Evolutionary conservation across 2,797 vertebrate species (phyloP).

Genomic region (Varecia variegata): DNA sequence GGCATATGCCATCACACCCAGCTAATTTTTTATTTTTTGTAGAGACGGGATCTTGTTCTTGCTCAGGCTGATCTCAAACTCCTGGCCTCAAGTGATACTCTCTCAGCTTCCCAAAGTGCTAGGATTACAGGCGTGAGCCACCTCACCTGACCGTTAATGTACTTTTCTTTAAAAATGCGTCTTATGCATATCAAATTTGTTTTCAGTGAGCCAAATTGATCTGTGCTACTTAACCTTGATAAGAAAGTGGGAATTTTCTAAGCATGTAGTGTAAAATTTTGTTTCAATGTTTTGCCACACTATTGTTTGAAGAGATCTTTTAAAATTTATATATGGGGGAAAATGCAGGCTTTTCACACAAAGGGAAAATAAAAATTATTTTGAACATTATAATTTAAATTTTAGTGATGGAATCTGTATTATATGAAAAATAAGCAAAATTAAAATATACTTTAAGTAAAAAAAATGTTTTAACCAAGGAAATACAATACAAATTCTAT

Average conservation of each 20-base stretch:
- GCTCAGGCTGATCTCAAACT: too few relatives aligned
- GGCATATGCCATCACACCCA: too few relatives aligned
- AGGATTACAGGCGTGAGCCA: too few relatives aligned
- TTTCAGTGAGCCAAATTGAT: neutral
- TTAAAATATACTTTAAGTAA: neutral
- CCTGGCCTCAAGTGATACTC: too few relatives aligned
- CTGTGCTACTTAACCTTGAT: neutral
- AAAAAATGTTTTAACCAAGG: neutral
- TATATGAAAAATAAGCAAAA: neutral
- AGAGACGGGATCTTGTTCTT: too few relatives aligned
- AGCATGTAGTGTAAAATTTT: neutral
- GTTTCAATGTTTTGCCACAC: neutral
- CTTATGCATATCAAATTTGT: neutral
- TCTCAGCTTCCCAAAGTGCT: too few relatives aligned
- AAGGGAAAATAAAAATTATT: neutral
- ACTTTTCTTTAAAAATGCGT: neutral
- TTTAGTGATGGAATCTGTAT: neutral
- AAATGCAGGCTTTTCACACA: neutral
- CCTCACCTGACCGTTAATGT: neutral
- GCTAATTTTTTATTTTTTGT: neutral
- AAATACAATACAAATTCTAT: conserved; percentile 10
- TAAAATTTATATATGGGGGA: neutral
- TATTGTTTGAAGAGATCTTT: conserved; percentile 21
- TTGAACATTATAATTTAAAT: neutral
- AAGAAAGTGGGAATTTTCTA: neutral